Evolutionary conservation across 1,140 invertebrate species (phyloP).

Genomic region (Platorchestia sp.): DNA sequence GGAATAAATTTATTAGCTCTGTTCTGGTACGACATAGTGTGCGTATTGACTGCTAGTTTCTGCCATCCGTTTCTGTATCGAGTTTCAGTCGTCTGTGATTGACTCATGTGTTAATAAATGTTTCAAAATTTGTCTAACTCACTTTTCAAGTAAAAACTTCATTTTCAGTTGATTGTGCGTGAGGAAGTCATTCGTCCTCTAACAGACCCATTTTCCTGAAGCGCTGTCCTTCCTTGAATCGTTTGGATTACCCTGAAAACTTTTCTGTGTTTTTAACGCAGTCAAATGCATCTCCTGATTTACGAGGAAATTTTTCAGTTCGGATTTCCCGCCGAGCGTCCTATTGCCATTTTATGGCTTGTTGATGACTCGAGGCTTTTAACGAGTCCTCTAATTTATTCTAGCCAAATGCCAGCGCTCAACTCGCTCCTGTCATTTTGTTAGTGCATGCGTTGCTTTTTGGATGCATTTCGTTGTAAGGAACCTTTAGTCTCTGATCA

Average conservation of each 20-base stretch:
- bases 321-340: background rate
- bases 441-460: background rate
- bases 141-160: background rate
- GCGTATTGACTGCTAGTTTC: too few relatives aligned
- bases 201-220: background rate
- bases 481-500: background rate
- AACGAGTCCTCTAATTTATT: slow-evolving; percentile 36
- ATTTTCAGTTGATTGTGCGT: background rate
- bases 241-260: background rate
- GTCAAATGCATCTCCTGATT: background rate
- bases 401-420: background rate
- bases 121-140: background rate
- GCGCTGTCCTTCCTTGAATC: background rate
- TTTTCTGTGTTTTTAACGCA: background rate
- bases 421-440: background rate
- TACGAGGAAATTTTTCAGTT: background rate
- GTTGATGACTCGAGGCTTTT: slow-evolving; percentile 21
- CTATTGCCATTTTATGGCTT: slow-evolving; percentile 33
- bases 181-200: background rate
- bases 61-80: too few relatives aligned
- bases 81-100: too few relatives aligned
- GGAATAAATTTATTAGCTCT: too few relatives aligned
- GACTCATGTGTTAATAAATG: too few relatives aligned
- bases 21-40: too few relatives aligned
- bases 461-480: background rate